Evolutionary conservation across 2,888 invertebrate species (phyloP).

Genomic region (Spicauda simplicius): DNA sequence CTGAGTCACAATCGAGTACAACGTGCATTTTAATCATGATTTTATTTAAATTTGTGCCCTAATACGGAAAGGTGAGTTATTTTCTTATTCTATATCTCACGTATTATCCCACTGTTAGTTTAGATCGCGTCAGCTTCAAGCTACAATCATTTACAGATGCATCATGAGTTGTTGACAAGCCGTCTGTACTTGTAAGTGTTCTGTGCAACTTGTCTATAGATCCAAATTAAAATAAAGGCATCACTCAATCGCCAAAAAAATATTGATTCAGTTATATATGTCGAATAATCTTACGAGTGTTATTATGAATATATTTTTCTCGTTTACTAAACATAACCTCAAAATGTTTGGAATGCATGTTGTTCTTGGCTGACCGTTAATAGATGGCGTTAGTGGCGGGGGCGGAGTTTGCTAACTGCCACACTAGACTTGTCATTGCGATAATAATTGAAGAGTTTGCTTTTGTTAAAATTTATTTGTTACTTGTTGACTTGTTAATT

Average conservation of each 20-base stretch:
- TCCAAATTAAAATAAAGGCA: conserved; percentile 14
- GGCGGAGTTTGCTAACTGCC: conserved; percentile 59
- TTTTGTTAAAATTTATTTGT: conserved; percentile 8
- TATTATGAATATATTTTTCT: conserved; percentile 1
- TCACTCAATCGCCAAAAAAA: conserved; percentile 23
- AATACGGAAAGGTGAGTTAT: conserved; percentile 59
- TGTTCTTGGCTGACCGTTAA: conserved; percentile 40
- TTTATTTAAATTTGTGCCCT: conserved; percentile 40
- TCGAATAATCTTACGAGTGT: conserved; percentile 6
- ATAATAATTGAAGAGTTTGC: conserved; percentile 26
- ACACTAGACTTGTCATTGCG: conserved; percentile 48
- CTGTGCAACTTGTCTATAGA: conserved; percentile 2
- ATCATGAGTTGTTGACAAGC: conserved; percentile 38
- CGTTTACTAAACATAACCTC: conserved; percentile 59
- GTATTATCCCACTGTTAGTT: conserved; percentile 39
- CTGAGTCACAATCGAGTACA: conserved; percentile 68
- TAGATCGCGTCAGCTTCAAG: background rate
- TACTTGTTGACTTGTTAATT: conserved; percentile 9
- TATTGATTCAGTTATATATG: background rate
- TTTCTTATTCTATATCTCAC: conserved; percentile 40
- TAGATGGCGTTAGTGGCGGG: conserved; percentile 57
- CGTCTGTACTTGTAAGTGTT: conserved; percentile 44
- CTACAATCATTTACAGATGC: conserved; percentile 4
- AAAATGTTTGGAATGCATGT: conserved; percentile 47
- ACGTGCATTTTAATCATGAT: conserved; percentile 45